Evolutionary conservation across 2,797 vertebrate species (phyloP).

Genomic region (Sus cebifrons): DNA sequence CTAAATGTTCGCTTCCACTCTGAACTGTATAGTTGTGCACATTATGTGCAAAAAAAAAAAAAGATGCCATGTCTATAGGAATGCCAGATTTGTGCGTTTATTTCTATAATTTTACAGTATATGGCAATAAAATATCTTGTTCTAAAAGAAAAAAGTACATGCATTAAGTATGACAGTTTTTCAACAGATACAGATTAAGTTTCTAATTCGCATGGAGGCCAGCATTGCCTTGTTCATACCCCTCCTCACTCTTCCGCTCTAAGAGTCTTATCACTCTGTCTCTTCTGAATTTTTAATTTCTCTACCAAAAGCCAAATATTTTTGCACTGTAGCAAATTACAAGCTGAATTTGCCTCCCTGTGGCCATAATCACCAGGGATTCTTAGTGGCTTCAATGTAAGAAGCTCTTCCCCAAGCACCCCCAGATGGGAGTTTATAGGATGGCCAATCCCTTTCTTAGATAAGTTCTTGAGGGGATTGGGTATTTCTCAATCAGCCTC

Average conservation of each 20-base stretch:
- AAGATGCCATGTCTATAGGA: background rate
- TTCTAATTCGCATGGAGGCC: conserved; percentile 33
- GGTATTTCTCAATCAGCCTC: conserved; percentile 61
- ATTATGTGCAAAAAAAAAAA: background rate
- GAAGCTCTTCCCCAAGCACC: conserved; percentile 29
- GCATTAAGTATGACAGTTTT: background rate
- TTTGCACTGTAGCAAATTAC: conserved; percentile 50
- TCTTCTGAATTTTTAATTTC: conserved; percentile 62
- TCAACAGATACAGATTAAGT: background rate
- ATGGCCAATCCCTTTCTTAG: background rate
- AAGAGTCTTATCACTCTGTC: background rate
- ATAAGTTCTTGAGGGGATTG: conserved; percentile 12
- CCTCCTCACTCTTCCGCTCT: background rate
- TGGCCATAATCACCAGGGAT: conserved; percentile 11
- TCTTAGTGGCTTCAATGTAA: background rate
- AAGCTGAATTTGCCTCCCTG: conserved; percentile 30
- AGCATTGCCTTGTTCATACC: background rate
- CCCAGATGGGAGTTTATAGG: background rate
- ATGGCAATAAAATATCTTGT: background rate
- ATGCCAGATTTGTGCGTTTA: background rate
- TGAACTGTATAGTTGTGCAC: background rate
- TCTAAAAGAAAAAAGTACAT: background rate
- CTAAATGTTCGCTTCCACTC: background rate
- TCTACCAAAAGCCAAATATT: conserved; percentile 35
- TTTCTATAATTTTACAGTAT: conserved; percentile 46